A percentile compares a stretch with the other conserved stretches of the same genome.
These are phyloP conservation scores for Gymnothorax javanicus DNA, from an alignment of 2,797 vertebrate genomes.

Conservation along the genomic window DNA sequence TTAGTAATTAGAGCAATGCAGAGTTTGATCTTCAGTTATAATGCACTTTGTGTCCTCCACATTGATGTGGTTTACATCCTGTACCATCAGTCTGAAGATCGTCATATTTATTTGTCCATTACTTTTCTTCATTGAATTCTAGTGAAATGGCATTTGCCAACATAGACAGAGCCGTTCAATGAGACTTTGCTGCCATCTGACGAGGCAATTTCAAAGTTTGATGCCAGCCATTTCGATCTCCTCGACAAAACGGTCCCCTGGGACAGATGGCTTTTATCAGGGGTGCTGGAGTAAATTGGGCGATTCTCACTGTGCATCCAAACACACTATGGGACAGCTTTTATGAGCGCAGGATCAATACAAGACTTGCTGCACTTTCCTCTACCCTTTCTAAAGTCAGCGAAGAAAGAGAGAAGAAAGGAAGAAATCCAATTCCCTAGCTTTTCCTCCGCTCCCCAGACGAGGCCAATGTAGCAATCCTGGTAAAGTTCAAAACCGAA, in stretches of 20 bases:
- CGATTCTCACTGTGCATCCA: background rate
- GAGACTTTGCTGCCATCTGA: slow-evolving; percentile 7
- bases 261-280: background rate
- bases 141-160: background rate
- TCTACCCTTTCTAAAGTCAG: background rate
- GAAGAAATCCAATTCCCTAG: slow-evolving; percentile 2
- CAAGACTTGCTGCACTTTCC: background rate
- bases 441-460: background rate
- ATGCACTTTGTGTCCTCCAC: background rate
- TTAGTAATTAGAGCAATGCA: background rate
- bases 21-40: slow-evolving; percentile 7
- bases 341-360: slow-evolving; percentile 16
- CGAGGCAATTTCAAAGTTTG: slow-evolving; percentile 1
- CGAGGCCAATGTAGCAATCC: background rate
- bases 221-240: slow-evolving; percentile 1
- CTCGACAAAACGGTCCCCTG: background rate
- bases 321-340: background rate
- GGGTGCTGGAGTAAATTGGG: slow-evolving; percentile 13
- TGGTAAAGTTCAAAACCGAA: background rate
- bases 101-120: slow-evolving; percentile 1
- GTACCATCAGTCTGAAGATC: background rate
- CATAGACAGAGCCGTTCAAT: background rate
- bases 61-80: background rate
- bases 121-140: slow-evolving; percentile 5
- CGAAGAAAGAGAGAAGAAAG: slow-evolving; percentile 15